These are phyloP conservation scores for Sturmia bella DNA, from an alignment of 2,888 invertebrate genomes.

Conservation along the genomic window DNA sequence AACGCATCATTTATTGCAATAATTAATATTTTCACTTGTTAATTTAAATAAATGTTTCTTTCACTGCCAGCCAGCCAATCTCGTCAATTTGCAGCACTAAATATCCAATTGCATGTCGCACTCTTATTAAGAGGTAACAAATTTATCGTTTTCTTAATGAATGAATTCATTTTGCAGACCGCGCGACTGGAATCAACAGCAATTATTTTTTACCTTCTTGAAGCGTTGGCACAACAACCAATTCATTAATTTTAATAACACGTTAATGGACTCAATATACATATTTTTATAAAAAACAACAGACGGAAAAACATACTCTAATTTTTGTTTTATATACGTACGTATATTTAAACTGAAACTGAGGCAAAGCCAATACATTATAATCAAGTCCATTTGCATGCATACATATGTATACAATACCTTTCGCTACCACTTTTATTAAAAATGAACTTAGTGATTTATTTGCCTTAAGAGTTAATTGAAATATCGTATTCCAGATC, in stretches of 20 bases:
- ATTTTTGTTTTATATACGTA: too few species aligned
- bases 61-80: background rate
- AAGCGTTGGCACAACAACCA: constrained; percentile 25
- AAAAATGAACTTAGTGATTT: too few species aligned
- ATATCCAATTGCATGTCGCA: constrained; percentile 65
- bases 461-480: too few species aligned
- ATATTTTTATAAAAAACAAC: background rate
- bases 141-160: constrained; percentile 6
- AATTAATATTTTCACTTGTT: constrained; percentile 32
- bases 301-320: background rate
- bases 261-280: constrained; percentile 12
- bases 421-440: too few species aligned
- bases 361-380: too few species aligned
- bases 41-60: constrained; percentile 29
- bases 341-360: too few species aligned
- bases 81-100: constrained; percentile 38
- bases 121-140: constrained; percentile 48
- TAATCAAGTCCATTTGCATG: too few species aligned
- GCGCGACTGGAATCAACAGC: background rate
- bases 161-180: constrained; percentile 12
- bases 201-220: constrained; percentile 18
- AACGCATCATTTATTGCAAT: constrained; percentile 16
- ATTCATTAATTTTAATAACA: constrained; percentile 52
- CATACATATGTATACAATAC: too few species aligned
- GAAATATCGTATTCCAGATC: too few species aligned